Evolutionary conservation across 2,797 vertebrate species (phyloP).

Genomic region (Cyprinodon diabolis): DNA sequence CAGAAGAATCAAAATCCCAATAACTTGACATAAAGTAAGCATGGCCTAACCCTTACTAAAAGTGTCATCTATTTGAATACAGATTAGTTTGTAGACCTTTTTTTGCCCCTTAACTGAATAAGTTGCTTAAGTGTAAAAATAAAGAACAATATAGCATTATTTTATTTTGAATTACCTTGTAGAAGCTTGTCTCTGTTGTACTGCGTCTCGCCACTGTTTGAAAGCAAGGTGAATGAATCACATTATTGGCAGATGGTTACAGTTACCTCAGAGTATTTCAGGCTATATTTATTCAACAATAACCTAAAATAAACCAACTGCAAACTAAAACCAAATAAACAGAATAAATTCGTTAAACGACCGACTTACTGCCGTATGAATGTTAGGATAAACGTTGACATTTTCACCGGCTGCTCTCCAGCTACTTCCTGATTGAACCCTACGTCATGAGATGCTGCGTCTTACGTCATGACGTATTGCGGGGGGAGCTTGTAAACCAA

Average conservation of each 20-base stretch:
- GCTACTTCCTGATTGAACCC: slow-evolving; percentile 58
- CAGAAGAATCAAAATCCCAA: too few species aligned
- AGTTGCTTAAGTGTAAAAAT: too few species aligned
- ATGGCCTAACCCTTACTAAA: not conserved
- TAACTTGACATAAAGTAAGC: too few species aligned
- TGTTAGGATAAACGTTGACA: slow-evolving; percentile 86
- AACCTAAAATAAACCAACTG: not conserved
- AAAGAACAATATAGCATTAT: too few species aligned
- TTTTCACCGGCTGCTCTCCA: slow-evolving; percentile 34
- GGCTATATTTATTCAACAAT: not conserved
- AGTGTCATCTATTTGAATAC: not conserved
- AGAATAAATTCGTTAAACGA: not conserved
- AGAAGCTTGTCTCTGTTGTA: slow-evolving; percentile 94
- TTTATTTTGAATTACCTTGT: slow-evolving; percentile 83
- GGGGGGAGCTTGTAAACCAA: not conserved
- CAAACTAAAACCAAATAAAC: fast-evolving
- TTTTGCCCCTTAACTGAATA: too few species aligned
- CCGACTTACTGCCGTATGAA: slow-evolving; percentile 91
- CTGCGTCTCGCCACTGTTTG: slow-evolving; percentile 91
- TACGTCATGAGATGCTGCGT: slow-evolving; percentile 31
- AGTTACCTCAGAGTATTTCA: not conserved
- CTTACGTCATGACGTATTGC: slow-evolving; percentile 37
- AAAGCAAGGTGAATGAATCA: slow-evolving; percentile 14
- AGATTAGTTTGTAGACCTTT: not conserved
- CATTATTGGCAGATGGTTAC: not conserved